Conservation (phyloP, 2,797 vertebrate genomes). For the Sebastes ruberrimus region DNA sequence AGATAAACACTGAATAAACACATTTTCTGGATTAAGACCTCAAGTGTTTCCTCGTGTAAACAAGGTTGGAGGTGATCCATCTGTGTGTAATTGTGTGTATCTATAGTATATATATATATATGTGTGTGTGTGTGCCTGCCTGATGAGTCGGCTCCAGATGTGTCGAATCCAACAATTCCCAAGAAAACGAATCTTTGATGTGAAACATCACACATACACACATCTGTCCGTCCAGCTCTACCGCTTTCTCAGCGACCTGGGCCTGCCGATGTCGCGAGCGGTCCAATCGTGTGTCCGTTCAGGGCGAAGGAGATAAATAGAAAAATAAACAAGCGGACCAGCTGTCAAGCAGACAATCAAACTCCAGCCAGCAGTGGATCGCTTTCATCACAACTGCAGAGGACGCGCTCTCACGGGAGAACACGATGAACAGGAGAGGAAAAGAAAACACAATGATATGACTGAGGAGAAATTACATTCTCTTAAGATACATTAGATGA, state of each 20-base stretch:
- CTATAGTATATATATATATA: background rate
- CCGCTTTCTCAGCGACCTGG: slow-evolving; percentile 1
- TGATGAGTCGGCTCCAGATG: slow-evolving; percentile 59
- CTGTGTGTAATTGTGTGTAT: slow-evolving; percentile 22
- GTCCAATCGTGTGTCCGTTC: slow-evolving; percentile 24
- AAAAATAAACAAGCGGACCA: slow-evolving; percentile 74
- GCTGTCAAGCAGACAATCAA: slow-evolving; percentile 72
- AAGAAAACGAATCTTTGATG: slow-evolving; percentile 39
- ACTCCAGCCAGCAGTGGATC: slow-evolving; percentile 55
- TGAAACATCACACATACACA: slow-evolving; percentile 26
- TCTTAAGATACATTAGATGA: slow-evolving; percentile 20
- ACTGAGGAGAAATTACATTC: slow-evolving; percentile 19
- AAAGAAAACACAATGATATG: slow-evolving; percentile 41
- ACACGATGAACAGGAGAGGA: slow-evolving; percentile 3
- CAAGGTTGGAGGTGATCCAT: slow-evolving; percentile 16
- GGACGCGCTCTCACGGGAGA: slow-evolving; percentile 44
- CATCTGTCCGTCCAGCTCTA: slow-evolving; percentile 45
- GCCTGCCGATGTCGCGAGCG: slow-evolving; percentile 32
- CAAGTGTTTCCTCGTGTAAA: slow-evolving; percentile 27
- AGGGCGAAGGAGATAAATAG: slow-evolving; percentile 52
- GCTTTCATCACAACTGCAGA: slow-evolving; percentile 54
- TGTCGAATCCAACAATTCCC: slow-evolving; percentile 46
- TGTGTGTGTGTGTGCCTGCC: background rate
- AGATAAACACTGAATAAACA: slow-evolving; percentile 10
- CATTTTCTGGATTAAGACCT: slow-evolving; percentile 41